Percentiles rank a stretch among this genome's conserved stretches.
phyloP scores from a whole-genome alignment of 2,888 invertebrate genomes.

The Cephus sareptanus region DNA sequence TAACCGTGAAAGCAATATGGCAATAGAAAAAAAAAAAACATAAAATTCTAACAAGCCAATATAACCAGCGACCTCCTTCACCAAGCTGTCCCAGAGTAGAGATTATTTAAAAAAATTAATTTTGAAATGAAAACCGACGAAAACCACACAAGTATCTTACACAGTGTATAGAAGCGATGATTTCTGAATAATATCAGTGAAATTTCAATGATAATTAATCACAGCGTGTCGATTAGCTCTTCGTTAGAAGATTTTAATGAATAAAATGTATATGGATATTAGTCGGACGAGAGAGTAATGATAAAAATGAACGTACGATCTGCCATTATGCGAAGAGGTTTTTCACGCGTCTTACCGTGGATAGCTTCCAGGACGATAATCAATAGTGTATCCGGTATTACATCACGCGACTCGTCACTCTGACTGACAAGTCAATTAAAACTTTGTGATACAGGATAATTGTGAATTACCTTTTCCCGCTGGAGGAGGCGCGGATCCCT shows the following conservation, averaged over 20 bases:
- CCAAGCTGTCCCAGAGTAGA: conserved; percentile 29
- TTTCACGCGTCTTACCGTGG: background rate
- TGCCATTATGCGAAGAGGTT: background rate
- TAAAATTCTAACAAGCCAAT: conserved; percentile 12
- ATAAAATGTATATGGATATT: background rate
- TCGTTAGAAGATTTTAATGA: background rate
- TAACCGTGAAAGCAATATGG: background rate
- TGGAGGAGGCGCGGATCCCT: conserved; percentile 65
- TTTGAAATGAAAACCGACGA: background rate
- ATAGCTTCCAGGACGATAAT: background rate
- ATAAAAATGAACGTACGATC: background rate
- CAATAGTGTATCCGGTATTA: background rate
- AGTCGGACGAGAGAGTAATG: background rate
- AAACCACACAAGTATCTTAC: background rate
- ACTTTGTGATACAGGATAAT: conserved; percentile 15
- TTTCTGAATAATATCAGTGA: background rate
- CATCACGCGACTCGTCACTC: background rate
- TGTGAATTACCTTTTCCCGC: conserved; percentile 61
- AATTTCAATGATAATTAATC: background rate
- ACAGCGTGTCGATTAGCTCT: background rate
- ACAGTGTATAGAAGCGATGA: background rate
- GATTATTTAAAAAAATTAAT: background rate
- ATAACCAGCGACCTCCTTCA: conserved; percentile 31
- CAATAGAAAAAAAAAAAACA: background rate
- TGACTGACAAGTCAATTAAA: background rate